Percentiles rank a stretch among this genome's conserved stretches.
Evolutionary conservation across 2,113 vertebrate species (phyloP).

Genomic region (Panurus biarmicus): DNA sequence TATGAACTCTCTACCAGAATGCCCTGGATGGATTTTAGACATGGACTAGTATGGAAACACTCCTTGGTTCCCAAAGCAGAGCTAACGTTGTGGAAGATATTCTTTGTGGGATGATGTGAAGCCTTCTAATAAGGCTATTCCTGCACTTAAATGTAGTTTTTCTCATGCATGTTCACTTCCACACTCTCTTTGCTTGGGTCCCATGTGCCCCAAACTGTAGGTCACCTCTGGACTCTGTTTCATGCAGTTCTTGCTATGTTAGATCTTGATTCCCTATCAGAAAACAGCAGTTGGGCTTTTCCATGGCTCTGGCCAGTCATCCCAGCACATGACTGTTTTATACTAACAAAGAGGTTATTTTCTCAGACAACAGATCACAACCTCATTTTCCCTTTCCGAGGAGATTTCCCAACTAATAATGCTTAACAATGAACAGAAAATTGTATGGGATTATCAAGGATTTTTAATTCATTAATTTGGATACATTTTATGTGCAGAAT

Average conservation of each 20-base stretch:
- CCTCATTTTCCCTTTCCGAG: conserved; percentile 6
- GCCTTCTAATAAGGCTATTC: background rate
- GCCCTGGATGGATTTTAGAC: background rate
- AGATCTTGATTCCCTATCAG: background rate
- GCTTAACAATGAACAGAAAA: conserved; percentile 45
- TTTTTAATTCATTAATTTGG: conserved; percentile 71
- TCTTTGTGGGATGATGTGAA: background rate
- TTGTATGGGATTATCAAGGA: conserved; percentile 61
- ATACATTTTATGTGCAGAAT: conserved; percentile 65
- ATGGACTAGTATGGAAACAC: too few relatives aligned
- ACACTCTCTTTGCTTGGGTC: background rate
- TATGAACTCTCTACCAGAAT: background rate
- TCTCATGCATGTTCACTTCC: background rate
- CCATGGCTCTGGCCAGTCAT: background rate
- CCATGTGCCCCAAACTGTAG: rapidly evolving
- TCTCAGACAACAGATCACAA: conserved; percentile 19
- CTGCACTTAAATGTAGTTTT: background rate
- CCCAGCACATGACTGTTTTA: background rate
- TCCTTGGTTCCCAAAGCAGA: background rate
- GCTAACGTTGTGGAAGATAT: rapidly evolving
- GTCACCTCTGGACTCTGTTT: background rate
- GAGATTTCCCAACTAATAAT: conserved; percentile 25
- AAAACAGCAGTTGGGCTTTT: background rate
- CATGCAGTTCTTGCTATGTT: rapidly evolving
- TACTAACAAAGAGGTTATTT: background rate